These are phyloP conservation scores for Pogonocichla stellata DNA, from an alignment of 2,113 vertebrate species.

Conservation along the genomic window DNA sequence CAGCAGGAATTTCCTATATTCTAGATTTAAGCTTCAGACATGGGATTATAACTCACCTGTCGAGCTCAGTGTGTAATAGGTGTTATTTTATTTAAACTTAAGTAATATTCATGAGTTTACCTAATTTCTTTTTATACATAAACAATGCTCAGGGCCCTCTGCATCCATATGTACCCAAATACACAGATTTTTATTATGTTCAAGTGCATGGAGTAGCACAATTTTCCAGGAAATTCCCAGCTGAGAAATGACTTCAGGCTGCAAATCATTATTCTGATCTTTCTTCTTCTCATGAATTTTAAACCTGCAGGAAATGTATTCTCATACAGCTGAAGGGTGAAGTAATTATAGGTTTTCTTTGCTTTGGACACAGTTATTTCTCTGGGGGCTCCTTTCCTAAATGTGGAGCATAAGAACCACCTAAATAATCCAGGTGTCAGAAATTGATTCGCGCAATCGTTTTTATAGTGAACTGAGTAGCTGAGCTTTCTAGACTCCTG, in stretches of 20 bases:
- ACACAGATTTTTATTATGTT: not conserved
- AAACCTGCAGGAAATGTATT: constrained; percentile 44
- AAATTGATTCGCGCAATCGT: not conserved
- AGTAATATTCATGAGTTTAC: not conserved
- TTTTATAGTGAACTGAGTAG: not conserved
- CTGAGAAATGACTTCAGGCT: constrained; percentile 27
- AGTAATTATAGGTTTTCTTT: constrained; percentile 48
- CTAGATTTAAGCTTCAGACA: not conserved
- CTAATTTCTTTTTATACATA: not conserved
- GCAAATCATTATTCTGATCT: constrained; percentile 30
- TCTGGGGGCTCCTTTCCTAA: not conserved
- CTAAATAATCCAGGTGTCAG: constrained; percentile 35
- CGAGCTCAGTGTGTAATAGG: not conserved
- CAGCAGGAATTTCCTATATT: not conserved
- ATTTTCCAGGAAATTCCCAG: constrained; percentile 36
- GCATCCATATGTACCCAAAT: not conserved
- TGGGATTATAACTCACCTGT: not conserved
- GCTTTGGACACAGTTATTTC: constrained; percentile 36
- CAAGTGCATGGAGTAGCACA: not conserved
- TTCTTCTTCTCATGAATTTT: constrained; percentile 40
- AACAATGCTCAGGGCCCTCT: not conserved
- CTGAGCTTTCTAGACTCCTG: constrained; percentile 21
- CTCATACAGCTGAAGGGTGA: constrained; percentile 25
- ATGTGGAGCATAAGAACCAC: rapidly evolving
- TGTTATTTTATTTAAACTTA: not conserved